A percentile compares a stretch with the other conserved stretches of the same genome.
phyloP scores from a whole-genome alignment of 1,140 invertebrate genomes.

The Drosophila cardini region DNA sequence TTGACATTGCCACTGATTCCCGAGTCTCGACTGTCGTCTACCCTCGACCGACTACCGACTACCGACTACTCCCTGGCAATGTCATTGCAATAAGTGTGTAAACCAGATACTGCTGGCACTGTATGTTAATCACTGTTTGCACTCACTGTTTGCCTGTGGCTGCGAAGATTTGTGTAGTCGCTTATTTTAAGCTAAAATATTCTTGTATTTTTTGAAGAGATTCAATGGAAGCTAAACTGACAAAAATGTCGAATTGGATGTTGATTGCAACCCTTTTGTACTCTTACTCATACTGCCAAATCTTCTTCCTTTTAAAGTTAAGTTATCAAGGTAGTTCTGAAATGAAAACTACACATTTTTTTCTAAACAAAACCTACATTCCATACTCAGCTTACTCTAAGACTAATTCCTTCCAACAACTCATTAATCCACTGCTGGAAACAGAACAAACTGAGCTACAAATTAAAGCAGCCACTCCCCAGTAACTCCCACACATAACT shows the following conservation, averaged over 20 bases:
- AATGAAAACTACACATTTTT: too few species aligned
- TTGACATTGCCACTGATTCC: constrained; percentile 45
- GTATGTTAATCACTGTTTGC: constrained; percentile 21
- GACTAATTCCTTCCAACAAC: too few species aligned
- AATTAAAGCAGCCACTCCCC: constrained; percentile 12
- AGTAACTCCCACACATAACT: constrained; percentile 17
- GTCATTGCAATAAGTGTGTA: constrained; percentile 44
- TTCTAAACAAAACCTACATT: too few species aligned
- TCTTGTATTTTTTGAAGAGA: not conserved
- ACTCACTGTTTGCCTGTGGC: not conserved
- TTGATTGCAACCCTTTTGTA: too few species aligned
- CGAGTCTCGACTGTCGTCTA: not conserved
- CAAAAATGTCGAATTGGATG: too few species aligned
- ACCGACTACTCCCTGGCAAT: constrained; percentile 36
- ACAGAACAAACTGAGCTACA: not conserved
- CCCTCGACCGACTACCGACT: not conserved
- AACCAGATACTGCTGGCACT: constrained; percentile 23
- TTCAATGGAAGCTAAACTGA: too few species aligned
- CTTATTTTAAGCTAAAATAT: constrained; percentile 7
- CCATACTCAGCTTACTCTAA: too few species aligned
- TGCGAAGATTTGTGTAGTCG: not conserved
- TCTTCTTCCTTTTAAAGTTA: too few species aligned
- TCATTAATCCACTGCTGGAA: not conserved
- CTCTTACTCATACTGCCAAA: too few species aligned
- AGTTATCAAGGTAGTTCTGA: too few species aligned